Evolutionary conservation across 2,888 invertebrate genomes (phyloP).

Genomic region (Hydrotaea cyrtoneurina): DNA sequence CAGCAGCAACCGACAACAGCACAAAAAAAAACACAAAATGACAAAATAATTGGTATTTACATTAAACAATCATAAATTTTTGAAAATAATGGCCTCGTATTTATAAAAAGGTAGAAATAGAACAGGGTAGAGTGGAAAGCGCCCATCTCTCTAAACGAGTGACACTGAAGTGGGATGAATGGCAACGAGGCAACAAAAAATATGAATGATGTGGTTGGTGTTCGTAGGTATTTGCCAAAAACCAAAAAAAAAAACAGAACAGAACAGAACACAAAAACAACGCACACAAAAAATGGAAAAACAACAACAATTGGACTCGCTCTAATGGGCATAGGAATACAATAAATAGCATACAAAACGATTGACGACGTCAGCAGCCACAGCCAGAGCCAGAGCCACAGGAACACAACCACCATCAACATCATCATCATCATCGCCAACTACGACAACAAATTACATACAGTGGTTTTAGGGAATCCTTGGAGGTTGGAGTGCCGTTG

Average conservation of each 20-base stretch:
- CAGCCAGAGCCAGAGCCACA: background rate
- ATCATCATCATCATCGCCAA: background rate
- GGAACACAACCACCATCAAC: background rate
- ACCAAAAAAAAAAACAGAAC: background rate
- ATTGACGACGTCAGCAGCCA: slow-evolving; percentile 23
- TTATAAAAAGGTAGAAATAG: slow-evolving; percentile 47
- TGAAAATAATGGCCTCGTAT: slow-evolving; percentile 61
- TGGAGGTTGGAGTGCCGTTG: background rate
- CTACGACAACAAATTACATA: background rate
- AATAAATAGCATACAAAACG: slow-evolving; percentile 47
- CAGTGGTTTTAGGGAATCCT: background rate
- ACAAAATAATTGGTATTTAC: slow-evolving; percentile 71
- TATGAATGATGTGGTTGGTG: slow-evolving; percentile 13
- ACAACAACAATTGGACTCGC: slow-evolving; percentile 18
- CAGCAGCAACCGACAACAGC: slow-evolving; percentile 25
- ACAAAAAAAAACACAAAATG: slow-evolving; percentile 48
- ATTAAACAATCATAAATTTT: slow-evolving; percentile 72
- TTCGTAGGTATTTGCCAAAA: slow-evolving; percentile 46
- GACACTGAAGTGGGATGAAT: slow-evolving; percentile 2
- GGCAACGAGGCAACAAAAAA: slow-evolving; percentile 14
- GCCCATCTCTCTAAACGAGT: background rate
- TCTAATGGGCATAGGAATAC: slow-evolving; percentile 11
- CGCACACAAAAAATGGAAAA: background rate
- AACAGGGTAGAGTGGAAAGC: background rate
- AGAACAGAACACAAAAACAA: slow-evolving; percentile 13